phyloP scores from a whole-genome alignment of 2,113 vertebrate species.

The Takifugu bimaculatus region DNA sequence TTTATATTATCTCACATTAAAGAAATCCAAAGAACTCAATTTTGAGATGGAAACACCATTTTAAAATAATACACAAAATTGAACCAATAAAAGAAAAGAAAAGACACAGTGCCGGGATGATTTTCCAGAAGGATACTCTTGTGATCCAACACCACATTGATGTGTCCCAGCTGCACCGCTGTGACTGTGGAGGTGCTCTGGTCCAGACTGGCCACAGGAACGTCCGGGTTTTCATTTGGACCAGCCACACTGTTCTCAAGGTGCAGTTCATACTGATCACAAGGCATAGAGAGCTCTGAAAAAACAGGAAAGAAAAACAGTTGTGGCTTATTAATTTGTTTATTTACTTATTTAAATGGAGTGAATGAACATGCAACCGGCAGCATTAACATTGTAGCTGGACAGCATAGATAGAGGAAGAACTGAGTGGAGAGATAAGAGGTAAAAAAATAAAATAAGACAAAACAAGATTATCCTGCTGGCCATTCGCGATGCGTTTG shows the following conservation, averaged over 20 bases:
- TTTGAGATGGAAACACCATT: too few species aligned
- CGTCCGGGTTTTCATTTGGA: conserved; percentile 60
- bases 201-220: conserved; percentile 78
- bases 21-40: too few species aligned
- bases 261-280: conserved; percentile 90
- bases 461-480: too few species aligned
- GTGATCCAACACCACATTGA: conserved; percentile 76
- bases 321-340: too few species aligned
- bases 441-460: too few species aligned
- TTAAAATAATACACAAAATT: background rate
- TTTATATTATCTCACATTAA: too few species aligned
- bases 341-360: too few species aligned
- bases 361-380: too few species aligned
- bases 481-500: too few species aligned
- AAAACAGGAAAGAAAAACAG: background rate
- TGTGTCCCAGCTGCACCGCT: conserved; percentile 70
- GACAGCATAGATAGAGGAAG: too few species aligned
- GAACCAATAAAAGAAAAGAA: background rate
- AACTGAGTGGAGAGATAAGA: too few species aligned
- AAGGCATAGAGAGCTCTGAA: conserved; percentile 85
- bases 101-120: background rate
- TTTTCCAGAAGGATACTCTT: conserved; percentile 76
- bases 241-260: conserved; percentile 79
- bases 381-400: too few species aligned
- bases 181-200: conserved; percentile 73